Base-by-base conservation (phyloP, 2,797 vertebrate species). In the Agapornis canus region DNA sequence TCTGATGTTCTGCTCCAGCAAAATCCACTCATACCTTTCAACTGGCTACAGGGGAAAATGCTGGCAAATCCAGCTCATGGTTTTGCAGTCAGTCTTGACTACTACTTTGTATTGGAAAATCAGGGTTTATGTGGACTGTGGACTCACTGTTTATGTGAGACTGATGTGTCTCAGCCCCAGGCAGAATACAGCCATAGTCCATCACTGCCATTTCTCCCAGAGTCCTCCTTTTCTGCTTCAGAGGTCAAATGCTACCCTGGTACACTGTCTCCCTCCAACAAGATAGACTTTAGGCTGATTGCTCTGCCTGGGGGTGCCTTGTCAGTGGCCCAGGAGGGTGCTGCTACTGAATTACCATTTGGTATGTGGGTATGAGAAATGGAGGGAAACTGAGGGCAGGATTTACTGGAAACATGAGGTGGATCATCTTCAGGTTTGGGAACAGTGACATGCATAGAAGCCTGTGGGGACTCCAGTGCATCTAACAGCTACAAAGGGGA, bases 111-210 rank as follows among this genome's bases (percentile, higher is more conserved):
- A 40, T 39, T 40, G 45, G 20, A 60, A 75, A 80, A 59, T 10
- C 6, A 63, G 48, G 11, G 14, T 13, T 77, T 82, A 31, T 43
- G 39, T 12, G 26, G 37, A 84, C 13, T n/a, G n/a, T n/a, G n/a
- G n/a, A n/a, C n/a, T n/a, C n/a, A n/a, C n/a, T n/a, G n/a, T n/a
- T n/a, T n/a, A n/a, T n/a, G n/a, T n/a, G n/a, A n/a, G n/a, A n/a
- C n/a, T 5, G 1, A 9, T 22, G 8, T 69, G 23, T 59, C 52
- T 81, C 2, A 0, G 29, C 13, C 21, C 65, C 21, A 45, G 32
- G 10, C 23, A 42, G 26, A 52, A 27, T 0, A 1, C 21, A 57
- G 22, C 16, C 5, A 0, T 2, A 45, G 57, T 14, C 37, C 52
- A 37, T 22, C 20, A 13, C 23, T 47, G 43, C 18, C 13, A 21